phyloP scores from a whole-genome alignment of 2,797 vertebrate species.

The Microctenopoma steveboyesi region DNA sequence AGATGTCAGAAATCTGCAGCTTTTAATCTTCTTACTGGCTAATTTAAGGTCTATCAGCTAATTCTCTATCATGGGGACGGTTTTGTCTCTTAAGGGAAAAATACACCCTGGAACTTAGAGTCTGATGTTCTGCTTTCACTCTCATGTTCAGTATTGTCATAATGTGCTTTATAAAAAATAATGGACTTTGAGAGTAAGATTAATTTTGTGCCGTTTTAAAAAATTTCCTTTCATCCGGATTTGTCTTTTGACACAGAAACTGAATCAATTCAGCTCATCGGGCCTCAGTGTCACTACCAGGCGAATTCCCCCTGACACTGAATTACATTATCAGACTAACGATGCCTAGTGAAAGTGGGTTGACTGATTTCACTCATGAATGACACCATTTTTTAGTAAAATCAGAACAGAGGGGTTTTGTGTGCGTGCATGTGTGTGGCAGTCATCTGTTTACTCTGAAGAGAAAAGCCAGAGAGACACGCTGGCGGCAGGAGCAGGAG shows the following conservation, averaged over 20 bases:
- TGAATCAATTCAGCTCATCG: conserved; percentile 15
- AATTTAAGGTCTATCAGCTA: conserved; percentile 3
- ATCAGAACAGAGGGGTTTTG: conserved; percentile 58
- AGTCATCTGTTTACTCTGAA: conserved; percentile 64
- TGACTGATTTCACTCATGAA: conserved; percentile 70
- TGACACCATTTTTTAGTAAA: conserved; percentile 71
- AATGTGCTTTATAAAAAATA: too few relatives aligned
- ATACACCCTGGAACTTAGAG: not conserved
- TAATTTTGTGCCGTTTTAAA: too few relatives aligned
- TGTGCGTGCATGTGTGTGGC: conserved; percentile 25
- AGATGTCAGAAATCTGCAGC: conserved; percentile 15
- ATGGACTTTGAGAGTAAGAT: too few relatives aligned
- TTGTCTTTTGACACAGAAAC: conserved; percentile 24
- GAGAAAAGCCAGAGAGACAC: conserved; percentile 45
- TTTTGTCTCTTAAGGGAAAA: not conserved
- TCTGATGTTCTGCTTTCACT: too few relatives aligned
- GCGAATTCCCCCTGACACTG: conserved; percentile 43
- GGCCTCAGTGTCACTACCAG: conserved; percentile 31
- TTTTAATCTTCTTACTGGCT: conserved; percentile 34
- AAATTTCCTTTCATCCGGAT: not conserved
- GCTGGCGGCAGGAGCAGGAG: conserved; percentile 30
- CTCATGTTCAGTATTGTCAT: too few relatives aligned
- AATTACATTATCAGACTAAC: conserved; percentile 56
- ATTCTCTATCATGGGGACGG: not conserved
- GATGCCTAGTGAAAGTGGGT: conserved; percentile 69